phyloP scores from a whole-genome alignment of 1,140 invertebrate species.

The Pinna nobilis region DNA sequence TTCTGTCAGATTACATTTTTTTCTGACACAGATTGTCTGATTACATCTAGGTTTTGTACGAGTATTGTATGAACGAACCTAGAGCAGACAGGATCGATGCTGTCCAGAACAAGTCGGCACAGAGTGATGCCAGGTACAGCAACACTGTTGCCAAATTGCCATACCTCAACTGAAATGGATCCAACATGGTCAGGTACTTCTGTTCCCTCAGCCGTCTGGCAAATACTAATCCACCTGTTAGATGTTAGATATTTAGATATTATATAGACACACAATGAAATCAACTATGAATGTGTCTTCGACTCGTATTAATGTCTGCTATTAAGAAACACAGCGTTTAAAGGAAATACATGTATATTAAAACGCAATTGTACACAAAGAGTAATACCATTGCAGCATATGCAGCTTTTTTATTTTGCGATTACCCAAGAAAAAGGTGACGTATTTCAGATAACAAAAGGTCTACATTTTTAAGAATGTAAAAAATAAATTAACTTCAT shows the following conservation, averaged over 20 bases:
- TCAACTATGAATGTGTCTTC: neutral
- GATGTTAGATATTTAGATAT: neutral
- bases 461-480: too few relatives aligned
- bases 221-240: conserved; percentile 66
- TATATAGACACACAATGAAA: neutral
- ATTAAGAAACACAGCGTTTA: neutral
- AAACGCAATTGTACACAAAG: too few relatives aligned
- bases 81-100: conserved; percentile 71
- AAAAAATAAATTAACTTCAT: too few relatives aligned
- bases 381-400: too few relatives aligned
- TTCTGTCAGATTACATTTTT: too few relatives aligned
- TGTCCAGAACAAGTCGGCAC: conserved; percentile 72
- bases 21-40: too few relatives aligned
- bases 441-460: too few relatives aligned
- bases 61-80: too few relatives aligned
- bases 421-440: too few relatives aligned
- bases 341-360: too few relatives aligned
- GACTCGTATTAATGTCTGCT: neutral
- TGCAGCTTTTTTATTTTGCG: too few relatives aligned
- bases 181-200: conserved; percentile 71
- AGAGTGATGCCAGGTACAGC: conserved; percentile 68
- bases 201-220: conserved; percentile 66
- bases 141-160: conserved; percentile 55
- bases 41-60: too few relatives aligned
- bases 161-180: conserved; percentile 67